phyloP scores from a whole-genome alignment of 2,797 vertebrate species.

The Morus bassanus region DNA sequence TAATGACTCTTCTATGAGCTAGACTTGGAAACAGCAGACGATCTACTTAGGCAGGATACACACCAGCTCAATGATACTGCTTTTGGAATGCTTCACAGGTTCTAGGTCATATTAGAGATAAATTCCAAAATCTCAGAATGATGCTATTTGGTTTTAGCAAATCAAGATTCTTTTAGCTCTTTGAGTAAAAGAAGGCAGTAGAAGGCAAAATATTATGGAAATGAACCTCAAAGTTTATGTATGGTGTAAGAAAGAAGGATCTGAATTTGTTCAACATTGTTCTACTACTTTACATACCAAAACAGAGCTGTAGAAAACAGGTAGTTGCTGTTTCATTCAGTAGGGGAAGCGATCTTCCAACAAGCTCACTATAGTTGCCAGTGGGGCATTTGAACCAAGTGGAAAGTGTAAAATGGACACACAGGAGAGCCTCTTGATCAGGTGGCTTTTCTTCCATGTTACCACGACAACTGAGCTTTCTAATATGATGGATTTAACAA shows the following conservation, averaged over 20 bases:
- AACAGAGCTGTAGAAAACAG: background rate
- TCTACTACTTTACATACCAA: background rate
- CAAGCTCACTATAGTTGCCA: background rate
- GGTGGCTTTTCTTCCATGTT: background rate
- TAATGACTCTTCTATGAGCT: conserved; percentile 26
- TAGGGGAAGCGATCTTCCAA: background rate
- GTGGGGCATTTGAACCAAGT: background rate
- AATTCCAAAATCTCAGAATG: background rate
- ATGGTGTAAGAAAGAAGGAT: background rate
- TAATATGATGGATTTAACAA: conserved; percentile 28
- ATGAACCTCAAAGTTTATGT: background rate
- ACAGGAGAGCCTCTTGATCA: background rate
- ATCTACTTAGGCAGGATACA: background rate
- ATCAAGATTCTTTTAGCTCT: background rate
- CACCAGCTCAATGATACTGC: background rate
- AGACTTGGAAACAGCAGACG: background rate
- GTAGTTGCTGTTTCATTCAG: background rate
- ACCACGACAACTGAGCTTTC: background rate
- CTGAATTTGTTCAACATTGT: background rate
- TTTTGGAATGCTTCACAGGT: background rate
- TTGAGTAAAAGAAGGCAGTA: background rate
- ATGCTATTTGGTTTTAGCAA: background rate
- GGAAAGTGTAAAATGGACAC: background rate
- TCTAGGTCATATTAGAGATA: background rate
- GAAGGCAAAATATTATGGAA: background rate